Percentiles rank a stretch among this genome's conserved stretches.
phyloP scores from a whole-genome alignment of 1,140 invertebrate genomes.

The Heliconius congener region DNA sequence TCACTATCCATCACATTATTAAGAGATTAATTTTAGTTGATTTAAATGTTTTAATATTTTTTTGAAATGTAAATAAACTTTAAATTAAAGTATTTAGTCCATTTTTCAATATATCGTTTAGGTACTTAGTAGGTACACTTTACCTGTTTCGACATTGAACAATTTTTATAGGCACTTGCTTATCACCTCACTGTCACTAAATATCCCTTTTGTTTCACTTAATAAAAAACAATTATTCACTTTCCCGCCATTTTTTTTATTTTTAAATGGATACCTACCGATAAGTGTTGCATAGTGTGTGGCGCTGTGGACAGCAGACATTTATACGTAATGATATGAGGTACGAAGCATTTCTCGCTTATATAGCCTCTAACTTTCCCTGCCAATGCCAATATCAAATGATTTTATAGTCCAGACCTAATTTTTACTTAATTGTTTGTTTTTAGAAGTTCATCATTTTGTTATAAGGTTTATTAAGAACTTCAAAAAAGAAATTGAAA shows the following conservation, averaged over 20 bases:
- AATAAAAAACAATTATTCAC: constrained; percentile 22
- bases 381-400: constrained; percentile 55
- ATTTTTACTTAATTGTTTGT: neutral
- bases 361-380: constrained; percentile 76
- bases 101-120: neutral
- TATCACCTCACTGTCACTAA: constrained; percentile 31
- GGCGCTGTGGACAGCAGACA: constrained; percentile 59
- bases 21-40: neutral
- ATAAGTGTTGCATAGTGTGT: constrained; percentile 75
- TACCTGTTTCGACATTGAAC: constrained; percentile 21
- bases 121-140: constrained; percentile 3
- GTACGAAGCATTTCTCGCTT: constrained; percentile 69
- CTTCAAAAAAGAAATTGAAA: too few relatives aligned
- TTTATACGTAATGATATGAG: constrained; percentile 63
- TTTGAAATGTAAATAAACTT: neutral
- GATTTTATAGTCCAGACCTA: constrained; percentile 4
- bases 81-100: neutral
- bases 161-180: constrained; percentile 29
- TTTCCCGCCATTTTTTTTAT: constrained; percentile 41
- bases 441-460: neutral
- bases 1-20: neutral
- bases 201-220: constrained; percentile 15
- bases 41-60: too few relatives aligned
- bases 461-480: neutral
- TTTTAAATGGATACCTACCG: constrained; percentile 66